These are phyloP conservation scores for Heteromurus nitidus DNA, from an alignment of 2,888 invertebrate genomes.

Conservation along the genomic window DNA sequence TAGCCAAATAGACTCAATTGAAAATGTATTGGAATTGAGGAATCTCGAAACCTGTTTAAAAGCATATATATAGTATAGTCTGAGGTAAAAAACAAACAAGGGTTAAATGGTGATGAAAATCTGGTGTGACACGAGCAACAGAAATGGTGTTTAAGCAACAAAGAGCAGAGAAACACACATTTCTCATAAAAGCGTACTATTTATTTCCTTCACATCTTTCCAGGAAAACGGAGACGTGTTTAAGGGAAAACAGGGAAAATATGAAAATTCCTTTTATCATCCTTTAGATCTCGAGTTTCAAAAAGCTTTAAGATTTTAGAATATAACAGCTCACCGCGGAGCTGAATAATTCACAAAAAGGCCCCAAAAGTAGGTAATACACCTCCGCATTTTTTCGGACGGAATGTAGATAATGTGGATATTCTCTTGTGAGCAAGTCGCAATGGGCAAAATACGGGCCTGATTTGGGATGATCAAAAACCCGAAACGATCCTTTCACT, in stretches of 20 bases:
- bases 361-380: too few species aligned
- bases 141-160: slow-evolving; percentile 9
- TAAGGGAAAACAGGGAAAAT: slow-evolving; percentile 5
- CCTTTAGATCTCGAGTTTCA: background rate
- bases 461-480: slow-evolving; percentile 4
- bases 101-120: slow-evolving; percentile 12
- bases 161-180: background rate
- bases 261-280: slow-evolving; percentile 20
- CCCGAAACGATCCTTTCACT: slow-evolving; percentile 27
- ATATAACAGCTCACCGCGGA: background rate
- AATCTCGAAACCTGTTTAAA: too few species aligned
- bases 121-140: background rate
- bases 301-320: background rate
- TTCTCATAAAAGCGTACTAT: background rate
- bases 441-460: background rate
- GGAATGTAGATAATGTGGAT: slow-evolving; percentile 1
- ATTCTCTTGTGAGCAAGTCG: too few species aligned
- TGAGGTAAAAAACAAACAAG: slow-evolving; percentile 1
- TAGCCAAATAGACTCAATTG: too few species aligned
- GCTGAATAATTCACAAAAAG: slow-evolving; percentile 6
- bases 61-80: too few species aligned
- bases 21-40: too few species aligned
- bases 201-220: slow-evolving; percentile 11
- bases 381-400: too few species aligned
- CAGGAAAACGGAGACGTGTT: background rate